phyloP scores from a whole-genome alignment of 2,888 invertebrate genomes.

The Disparrhopalites patrizii region DNA sequence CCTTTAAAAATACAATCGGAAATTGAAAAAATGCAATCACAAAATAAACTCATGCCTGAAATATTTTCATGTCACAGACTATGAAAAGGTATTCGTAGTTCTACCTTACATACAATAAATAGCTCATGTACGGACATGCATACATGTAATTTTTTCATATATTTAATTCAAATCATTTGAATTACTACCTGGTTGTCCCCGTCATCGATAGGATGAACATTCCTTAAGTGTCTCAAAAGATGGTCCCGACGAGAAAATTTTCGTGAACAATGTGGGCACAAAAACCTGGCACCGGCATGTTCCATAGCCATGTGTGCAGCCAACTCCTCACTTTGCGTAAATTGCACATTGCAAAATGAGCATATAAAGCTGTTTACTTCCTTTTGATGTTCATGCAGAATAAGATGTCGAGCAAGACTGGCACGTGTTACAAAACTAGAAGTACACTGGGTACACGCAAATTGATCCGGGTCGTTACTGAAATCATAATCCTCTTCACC shows the following conservation, averaged over 20 bases:
- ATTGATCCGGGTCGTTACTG: constrained; percentile 15
- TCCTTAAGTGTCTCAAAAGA: constrained; percentile 37
- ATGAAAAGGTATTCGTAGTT: too few species aligned
- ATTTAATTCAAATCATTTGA: too few species aligned
- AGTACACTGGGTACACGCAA: constrained; percentile 34
- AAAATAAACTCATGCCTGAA: not conserved
- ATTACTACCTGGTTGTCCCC: not conserved
- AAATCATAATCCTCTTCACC: constrained; percentile 13
- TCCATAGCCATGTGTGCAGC: constrained; percentile 33
- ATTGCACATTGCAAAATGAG: constrained; percentile 25
- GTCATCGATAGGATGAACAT: constrained; percentile 24
- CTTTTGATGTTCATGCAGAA: constrained; percentile 32
- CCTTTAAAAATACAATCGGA: not conserved
- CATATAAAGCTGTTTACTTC: constrained; percentile 28
- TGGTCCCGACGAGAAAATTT: constrained; percentile 38
- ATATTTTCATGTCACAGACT: too few species aligned
- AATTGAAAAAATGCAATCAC: not conserved
- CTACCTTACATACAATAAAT: too few species aligned
- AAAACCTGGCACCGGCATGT: constrained; percentile 39
- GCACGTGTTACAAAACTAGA: constrained; percentile 39
- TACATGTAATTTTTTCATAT: too few species aligned
- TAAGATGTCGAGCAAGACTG: constrained; percentile 30
- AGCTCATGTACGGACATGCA: too few species aligned
- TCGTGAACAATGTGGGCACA: constrained; percentile 38
- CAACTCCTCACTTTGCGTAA: constrained; percentile 30